Evolutionary conservation across 2,797 vertebrate species (phyloP).

Genomic region (Sebastes trivittatus): DNA sequence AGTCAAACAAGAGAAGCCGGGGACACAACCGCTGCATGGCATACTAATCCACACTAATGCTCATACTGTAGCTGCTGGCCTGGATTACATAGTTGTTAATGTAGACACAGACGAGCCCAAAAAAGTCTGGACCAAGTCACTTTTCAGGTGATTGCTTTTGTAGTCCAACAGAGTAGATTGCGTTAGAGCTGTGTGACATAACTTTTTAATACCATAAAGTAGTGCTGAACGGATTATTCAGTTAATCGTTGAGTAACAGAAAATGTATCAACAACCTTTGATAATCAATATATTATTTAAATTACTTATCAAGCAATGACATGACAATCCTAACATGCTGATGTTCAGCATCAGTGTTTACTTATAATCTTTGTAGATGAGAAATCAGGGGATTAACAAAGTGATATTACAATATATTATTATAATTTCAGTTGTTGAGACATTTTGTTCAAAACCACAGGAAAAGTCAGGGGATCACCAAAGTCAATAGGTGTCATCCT

Average conservation of each 20-base stretch:
- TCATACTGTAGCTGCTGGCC: constrained; percentile 16
- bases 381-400: neutral
- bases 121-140: neutral
- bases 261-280: neutral
- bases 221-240: neutral
- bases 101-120: neutral
- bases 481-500: too few species aligned
- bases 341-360: neutral
- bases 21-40: neutral
- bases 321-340: neutral
- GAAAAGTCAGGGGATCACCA: neutral
- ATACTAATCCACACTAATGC: constrained; percentile 45
- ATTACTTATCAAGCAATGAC: neutral
- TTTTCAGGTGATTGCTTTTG: constrained; percentile 22
- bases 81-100: constrained; percentile 32
- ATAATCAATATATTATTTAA: neutral
- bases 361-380: neutral
- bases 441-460: neutral
- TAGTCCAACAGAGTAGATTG: neutral
- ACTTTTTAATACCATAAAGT: constrained; percentile 7
- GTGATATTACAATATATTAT: neutral
- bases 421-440: neutral
- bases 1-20: constrained; percentile 27
- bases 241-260: neutral
- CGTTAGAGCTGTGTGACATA: constrained; percentile 9